Conservation (phyloP, 2,888 invertebrate genomes). For the Lordiphosa andalusiaca region DNA sequence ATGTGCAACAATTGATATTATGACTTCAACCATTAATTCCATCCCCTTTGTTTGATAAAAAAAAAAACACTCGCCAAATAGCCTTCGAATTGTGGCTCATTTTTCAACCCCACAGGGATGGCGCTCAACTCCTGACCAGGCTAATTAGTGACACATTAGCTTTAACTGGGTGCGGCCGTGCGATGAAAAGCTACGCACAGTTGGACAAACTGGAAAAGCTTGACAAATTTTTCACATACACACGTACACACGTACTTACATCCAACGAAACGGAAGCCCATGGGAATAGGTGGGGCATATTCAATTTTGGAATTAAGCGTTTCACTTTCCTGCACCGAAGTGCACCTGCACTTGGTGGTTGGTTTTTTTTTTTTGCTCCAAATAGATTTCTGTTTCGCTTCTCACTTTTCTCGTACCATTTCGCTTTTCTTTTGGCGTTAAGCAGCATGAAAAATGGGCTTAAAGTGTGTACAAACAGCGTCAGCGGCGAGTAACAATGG, state of each 20-base stretch:
- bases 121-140: constrained; percentile 8
- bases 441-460: constrained; percentile 62
- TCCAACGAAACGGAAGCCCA: too few relatives aligned
- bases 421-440: constrained; percentile 49
- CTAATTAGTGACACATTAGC: constrained; percentile 64
- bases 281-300: not conserved
- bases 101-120: not conserved
- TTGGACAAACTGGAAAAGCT: constrained; percentile 37
- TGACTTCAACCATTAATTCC: too few relatives aligned
- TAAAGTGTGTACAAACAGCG: constrained; percentile 1
- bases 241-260: not conserved
- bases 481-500: constrained; percentile 25
- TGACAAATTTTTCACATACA: constrained; percentile 43
- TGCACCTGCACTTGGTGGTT: not conserved
- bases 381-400: constrained; percentile 9
- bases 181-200: constrained; percentile 40
- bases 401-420: constrained; percentile 4
- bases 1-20: too few relatives aligned
- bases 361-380: constrained; percentile 39
- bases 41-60: too few relatives aligned
- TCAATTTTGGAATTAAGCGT: constrained; percentile 24
- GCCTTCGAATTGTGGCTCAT: constrained; percentile 6
- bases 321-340: constrained; percentile 36
- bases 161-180: constrained; percentile 51
- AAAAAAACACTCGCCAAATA: too few relatives aligned